Percentiles rank a stretch among this genome's conserved stretches.
These are phyloP conservation scores for Athalia circularis DNA, from an alignment of 2,888 invertebrate species.

Conservation along the genomic window DNA sequence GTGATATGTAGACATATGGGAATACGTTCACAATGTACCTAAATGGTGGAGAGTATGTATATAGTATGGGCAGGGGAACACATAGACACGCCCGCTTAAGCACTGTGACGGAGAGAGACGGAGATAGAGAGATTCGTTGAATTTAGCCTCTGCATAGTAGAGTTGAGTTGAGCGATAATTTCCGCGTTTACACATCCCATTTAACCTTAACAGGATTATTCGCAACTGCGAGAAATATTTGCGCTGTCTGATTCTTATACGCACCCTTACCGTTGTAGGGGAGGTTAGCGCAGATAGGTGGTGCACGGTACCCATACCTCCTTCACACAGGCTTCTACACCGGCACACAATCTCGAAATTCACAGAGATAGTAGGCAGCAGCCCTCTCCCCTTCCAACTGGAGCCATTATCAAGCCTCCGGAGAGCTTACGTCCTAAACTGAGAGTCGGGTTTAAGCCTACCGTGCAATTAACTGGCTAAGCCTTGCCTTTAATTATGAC, in stretches of 20 bases:
- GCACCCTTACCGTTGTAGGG: not conserved
- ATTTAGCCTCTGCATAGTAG: slow-evolving; percentile 23
- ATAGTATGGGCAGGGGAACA: not conserved
- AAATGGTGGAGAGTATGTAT: not conserved
- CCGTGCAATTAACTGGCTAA: slow-evolving; percentile 47
- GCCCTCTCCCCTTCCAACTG: slow-evolving; percentile 27
- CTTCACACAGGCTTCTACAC: slow-evolving; percentile 9
- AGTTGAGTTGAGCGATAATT: slow-evolving; percentile 30
- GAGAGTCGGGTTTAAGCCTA: slow-evolving; percentile 43
- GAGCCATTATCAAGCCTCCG: slow-evolving; percentile 33
- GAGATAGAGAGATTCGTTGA: slow-evolving; percentile 13
- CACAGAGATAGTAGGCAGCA: slow-evolving; percentile 14
- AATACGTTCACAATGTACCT: not conserved
- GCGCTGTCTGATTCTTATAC: slow-evolving; percentile 39
- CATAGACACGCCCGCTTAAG: slow-evolving; percentile 36
- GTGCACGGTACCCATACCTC: not conserved
- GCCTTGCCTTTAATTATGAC: slow-evolving; percentile 46
- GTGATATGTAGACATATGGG: not conserved
- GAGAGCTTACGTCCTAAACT: slow-evolving; percentile 43
- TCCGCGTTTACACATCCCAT: slow-evolving; percentile 40
- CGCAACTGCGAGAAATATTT: slow-evolving; percentile 41
- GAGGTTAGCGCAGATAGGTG: too few relatives aligned
- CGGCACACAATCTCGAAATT: slow-evolving; percentile 24
- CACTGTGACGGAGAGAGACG: not conserved
- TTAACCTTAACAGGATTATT: slow-evolving; percentile 41